These are phyloP conservation scores for Steatocranus sp. DNA, from an alignment of 2,797 vertebrate genomes.

Conservation along the genomic window DNA sequence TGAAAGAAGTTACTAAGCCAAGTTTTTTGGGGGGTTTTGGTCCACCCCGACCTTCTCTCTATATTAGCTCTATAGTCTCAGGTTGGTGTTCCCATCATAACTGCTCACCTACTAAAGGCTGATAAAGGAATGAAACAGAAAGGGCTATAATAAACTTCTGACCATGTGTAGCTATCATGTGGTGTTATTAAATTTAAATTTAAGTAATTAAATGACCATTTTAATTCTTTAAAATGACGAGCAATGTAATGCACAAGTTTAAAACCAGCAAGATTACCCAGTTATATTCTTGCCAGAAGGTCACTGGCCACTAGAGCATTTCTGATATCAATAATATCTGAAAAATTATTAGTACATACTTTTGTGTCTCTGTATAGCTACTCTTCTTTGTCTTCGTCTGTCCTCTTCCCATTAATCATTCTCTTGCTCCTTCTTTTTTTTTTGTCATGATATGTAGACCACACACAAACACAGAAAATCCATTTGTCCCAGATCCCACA, in stretches of 20 bases:
- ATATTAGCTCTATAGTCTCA: background rate
- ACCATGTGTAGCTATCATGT: background rate
- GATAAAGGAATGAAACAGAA: background rate
- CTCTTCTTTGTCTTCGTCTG: background rate
- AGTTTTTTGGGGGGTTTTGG: background rate
- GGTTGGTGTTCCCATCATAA: background rate
- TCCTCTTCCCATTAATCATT: background rate
- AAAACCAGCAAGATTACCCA: background rate
- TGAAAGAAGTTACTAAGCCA: background rate
- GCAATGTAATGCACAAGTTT: background rate
- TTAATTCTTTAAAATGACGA: background rate
- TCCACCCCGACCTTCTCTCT: background rate
- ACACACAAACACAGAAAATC: constrained; percentile 36
- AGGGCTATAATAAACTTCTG: background rate
- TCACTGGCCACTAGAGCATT: background rate
- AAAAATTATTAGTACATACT: background rate
- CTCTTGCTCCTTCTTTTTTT: background rate
- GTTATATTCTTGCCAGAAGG: background rate
- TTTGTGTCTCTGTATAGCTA: background rate
- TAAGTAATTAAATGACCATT: background rate
- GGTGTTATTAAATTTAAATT: background rate
- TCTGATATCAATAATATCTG: background rate
- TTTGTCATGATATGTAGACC: constrained; percentile 12
- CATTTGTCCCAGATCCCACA: background rate
- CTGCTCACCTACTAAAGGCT: background rate